These are phyloP conservation scores for Pimpla rufipes DNA, from an alignment of 2,888 invertebrate species.

Conservation along the genomic window DNA sequence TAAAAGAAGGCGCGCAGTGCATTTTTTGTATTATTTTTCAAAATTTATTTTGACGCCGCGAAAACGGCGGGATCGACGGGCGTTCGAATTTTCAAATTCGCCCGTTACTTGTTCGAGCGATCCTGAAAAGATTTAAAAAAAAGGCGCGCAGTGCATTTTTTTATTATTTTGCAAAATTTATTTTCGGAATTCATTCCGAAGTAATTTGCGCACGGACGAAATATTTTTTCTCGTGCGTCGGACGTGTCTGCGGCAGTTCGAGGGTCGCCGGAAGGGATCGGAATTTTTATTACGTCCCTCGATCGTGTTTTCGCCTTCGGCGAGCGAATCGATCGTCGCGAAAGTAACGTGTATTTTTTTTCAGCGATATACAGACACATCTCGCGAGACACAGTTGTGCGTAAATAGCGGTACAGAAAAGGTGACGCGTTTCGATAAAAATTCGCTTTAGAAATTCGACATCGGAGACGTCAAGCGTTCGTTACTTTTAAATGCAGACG, in stretches of 20 bases:
- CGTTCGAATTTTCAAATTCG: constrained; percentile 62
- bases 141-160: neutral
- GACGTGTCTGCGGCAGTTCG: neutral
- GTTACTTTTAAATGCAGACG: too few species aligned
- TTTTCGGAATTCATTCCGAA: too few species aligned
- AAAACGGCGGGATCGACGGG: constrained; percentile 63
- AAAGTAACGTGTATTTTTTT: too few species aligned
- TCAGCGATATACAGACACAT: constrained; percentile 9
- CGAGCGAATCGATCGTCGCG: neutral
- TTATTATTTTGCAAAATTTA: neutral
- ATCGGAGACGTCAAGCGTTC: too few species aligned
- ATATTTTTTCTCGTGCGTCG: neutral
- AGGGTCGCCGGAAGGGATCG: neutral
- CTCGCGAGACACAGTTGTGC: neutral
- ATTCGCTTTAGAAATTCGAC: neutral
- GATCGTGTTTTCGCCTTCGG: neutral
- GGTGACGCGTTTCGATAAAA: neutral
- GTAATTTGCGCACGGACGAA: neutral
- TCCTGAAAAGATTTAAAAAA: neutral
- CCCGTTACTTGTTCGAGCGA: neutral
- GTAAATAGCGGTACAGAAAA: neutral
- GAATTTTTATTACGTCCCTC: neutral
- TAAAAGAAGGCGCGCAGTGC: neutral
- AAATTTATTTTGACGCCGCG: too few species aligned
- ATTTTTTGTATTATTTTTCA: neutral